A percentile compares a stretch with the other conserved stretches of the same genome.
Evolutionary conservation across 2,888 invertebrate species (phyloP).

Genomic region (Tyria jacobaeae): DNA sequence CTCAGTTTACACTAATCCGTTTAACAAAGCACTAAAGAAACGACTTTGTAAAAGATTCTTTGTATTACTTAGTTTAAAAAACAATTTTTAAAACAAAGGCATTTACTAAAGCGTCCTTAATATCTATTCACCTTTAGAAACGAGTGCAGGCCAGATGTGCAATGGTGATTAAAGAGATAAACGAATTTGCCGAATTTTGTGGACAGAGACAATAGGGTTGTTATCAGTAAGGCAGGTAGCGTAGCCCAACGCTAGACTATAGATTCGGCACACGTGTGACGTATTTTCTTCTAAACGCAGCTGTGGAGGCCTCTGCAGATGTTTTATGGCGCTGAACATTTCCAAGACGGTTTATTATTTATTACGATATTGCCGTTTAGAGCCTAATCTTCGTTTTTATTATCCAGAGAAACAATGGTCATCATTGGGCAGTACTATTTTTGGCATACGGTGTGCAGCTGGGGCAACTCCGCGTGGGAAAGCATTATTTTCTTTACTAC

Average conservation of each 20-base stretch:
- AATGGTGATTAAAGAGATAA: slow-evolving; percentile 43
- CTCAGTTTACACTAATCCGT: background rate
- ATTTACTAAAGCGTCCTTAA: background rate
- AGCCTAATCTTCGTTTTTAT: slow-evolving; percentile 84
- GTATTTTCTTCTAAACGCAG: slow-evolving; percentile 81
- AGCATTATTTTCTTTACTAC: slow-evolving; percentile 53
- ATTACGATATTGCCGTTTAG: slow-evolving; percentile 85
- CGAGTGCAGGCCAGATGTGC: slow-evolving; percentile 3
- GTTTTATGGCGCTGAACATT: slow-evolving; percentile 84
- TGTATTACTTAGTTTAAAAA: background rate
- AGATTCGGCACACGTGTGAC: slow-evolving; percentile 79
- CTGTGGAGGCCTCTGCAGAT: slow-evolving; percentile 82
- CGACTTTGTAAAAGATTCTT: background rate
- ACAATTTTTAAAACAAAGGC: background rate
- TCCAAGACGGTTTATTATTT: slow-evolving; percentile 84
- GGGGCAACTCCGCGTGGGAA: slow-evolving; percentile 76
- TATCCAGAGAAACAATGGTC: slow-evolving; percentile 83
- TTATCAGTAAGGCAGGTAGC: slow-evolving; percentile 72
- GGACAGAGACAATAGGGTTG: slow-evolving; percentile 49
- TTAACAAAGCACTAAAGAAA: background rate
- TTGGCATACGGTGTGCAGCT: slow-evolving; percentile 81
- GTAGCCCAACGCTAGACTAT: slow-evolving; percentile 66
- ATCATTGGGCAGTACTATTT: slow-evolving; percentile 75
- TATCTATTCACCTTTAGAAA: background rate
- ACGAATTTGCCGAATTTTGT: slow-evolving; percentile 27